These are phyloP conservation scores for Dreissena rostriformis DNA, from an alignment of 1,140 invertebrate genomes.

Conservation along the genomic window DNA sequence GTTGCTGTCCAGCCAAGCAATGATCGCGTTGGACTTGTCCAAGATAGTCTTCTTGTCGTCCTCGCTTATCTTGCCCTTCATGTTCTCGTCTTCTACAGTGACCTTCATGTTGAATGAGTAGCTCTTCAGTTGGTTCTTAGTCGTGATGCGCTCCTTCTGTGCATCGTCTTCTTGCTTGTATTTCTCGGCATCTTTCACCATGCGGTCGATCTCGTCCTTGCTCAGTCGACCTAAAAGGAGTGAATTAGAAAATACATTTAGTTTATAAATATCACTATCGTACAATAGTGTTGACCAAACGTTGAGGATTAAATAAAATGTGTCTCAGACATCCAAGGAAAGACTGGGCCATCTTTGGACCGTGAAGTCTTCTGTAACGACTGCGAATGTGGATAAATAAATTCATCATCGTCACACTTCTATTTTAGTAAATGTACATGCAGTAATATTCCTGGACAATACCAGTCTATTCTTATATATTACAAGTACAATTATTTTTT, in stretches of 20 bases:
- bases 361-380: no score
- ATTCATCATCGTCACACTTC: no score
- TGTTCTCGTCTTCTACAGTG: conserved; percentile 88
- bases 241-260: background rate
- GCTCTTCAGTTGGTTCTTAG: conserved; percentile 96
- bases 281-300: background rate
- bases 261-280: background rate
- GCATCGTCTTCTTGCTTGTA: conserved; percentile 94
- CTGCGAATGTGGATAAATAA: no score
- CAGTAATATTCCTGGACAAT: background rate
- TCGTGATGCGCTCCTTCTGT: conserved; percentile 90
- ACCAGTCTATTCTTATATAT: background rate
- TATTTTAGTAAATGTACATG: no score
- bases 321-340: no score
- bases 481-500: background rate
- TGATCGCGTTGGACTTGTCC: conserved; percentile 96
- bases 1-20: conserved; percentile 97
- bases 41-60: conserved; percentile 92
- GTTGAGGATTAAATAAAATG: background rate
- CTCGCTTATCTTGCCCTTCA: conserved; percentile 88
- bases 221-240: conserved; percentile 89
- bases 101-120: conserved; percentile 98
- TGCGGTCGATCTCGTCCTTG: conserved; percentile 98
- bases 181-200: conserved; percentile 98
- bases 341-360: no score